A percentile compares a stretch with the other conserved stretches of the same genome.
phyloP scores from a whole-genome alignment of 2,113 vertebrate genomes.

The Guaruba guarouba region DNA sequence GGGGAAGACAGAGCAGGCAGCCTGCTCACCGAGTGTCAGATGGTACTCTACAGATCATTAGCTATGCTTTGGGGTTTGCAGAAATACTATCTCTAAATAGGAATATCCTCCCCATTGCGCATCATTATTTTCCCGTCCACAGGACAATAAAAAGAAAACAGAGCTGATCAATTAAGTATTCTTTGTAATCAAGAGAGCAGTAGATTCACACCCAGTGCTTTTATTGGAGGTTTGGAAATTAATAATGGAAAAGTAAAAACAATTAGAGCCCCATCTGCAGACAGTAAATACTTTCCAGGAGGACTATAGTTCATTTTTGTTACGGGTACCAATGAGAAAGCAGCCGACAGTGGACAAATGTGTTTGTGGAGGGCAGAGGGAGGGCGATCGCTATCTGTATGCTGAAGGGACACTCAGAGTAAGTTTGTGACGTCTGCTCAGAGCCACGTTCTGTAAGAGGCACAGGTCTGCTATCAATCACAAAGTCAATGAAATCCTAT shows the following conservation, averaged over 20 bases:
- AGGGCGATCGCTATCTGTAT: neutral
- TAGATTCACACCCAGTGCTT: neutral
- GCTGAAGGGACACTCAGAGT: neutral
- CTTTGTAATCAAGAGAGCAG: neutral
- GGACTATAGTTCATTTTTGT: neutral
- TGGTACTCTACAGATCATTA: neutral
- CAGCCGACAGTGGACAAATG: rapidly evolving
- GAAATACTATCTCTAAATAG: neutral
- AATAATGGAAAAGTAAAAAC: neutral
- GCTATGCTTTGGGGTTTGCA: neutral
- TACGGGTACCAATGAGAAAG: neutral
- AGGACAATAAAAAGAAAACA: neutral
- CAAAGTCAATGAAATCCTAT: neutral
- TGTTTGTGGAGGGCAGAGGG: neutral
- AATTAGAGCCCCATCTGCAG: neutral
- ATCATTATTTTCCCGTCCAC: neutral
- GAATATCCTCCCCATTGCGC: neutral
- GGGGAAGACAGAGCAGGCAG: neutral
- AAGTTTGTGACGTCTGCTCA: neutral
- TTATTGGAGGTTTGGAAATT: neutral
- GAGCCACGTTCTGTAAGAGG: neutral
- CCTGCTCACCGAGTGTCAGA: neutral
- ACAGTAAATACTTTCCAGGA: neutral
- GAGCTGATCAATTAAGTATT: neutral
- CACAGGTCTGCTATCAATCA: neutral